Evolutionary conservation across 2,113 vertebrate species (phyloP).

Genomic region (Tiliqua scincoides): DNA sequence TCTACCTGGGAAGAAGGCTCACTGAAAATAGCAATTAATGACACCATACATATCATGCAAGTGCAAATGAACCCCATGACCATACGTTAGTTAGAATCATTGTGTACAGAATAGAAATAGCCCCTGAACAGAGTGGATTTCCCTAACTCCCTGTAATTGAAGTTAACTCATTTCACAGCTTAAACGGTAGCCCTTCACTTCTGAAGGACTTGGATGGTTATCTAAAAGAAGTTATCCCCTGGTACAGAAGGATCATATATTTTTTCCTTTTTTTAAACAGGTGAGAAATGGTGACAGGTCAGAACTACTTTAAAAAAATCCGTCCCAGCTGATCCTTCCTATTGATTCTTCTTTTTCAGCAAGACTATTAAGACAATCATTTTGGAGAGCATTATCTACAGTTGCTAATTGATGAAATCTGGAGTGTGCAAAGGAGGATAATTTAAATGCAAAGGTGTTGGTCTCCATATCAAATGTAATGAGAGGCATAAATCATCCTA

Average conservation of each 20-base stretch:
- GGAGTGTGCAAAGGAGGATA: slow-evolving; percentile 32
- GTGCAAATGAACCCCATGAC: too few relatives aligned
- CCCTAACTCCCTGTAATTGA: background rate
- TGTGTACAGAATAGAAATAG: background rate
- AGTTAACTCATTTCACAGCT: background rate
- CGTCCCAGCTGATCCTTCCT: slow-evolving; percentile 36
- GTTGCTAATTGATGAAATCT: slow-evolving; percentile 41
- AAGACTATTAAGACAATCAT: slow-evolving; percentile 52
- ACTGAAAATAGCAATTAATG: too few relatives aligned
- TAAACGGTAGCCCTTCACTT: background rate
- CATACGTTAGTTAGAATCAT: too few relatives aligned
- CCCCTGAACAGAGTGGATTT: background rate
- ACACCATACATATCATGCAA: too few relatives aligned
- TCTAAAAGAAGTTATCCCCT: background rate
- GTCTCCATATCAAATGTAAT: slow-evolving; percentile 44
- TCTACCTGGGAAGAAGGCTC: too few relatives aligned
- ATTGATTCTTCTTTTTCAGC: slow-evolving; percentile 38
- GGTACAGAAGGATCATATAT: background rate
- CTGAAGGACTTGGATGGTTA: background rate
- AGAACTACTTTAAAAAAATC: slow-evolving; percentile 35
- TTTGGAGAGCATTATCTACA: slow-evolving; percentile 46
- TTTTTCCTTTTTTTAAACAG: background rate
- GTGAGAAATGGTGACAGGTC: background rate
- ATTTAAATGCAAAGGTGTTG: slow-evolving; percentile 40
- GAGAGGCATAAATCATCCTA: slow-evolving; percentile 45